Evolutionary conservation across 1,140 invertebrate species (phyloP).

Genomic region (Pseudomyrmex sp.): DNA sequence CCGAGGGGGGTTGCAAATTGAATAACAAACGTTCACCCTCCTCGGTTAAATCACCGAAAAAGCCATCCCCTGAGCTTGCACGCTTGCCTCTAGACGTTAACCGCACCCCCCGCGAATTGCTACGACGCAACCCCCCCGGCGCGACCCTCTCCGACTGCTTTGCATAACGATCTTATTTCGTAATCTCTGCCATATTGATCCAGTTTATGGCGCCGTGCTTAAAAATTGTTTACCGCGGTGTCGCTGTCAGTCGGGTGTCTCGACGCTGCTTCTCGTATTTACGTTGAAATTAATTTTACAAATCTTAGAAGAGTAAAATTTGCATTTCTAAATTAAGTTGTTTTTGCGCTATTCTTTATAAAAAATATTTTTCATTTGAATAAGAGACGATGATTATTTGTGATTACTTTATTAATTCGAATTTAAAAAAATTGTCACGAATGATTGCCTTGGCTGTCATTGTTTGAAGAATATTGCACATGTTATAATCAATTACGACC

Average conservation of each 20-base stretch:
- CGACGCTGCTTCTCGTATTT: not conserved
- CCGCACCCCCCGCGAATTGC: constrained; percentile 78
- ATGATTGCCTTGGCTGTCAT: constrained; percentile 19
- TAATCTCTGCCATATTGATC: constrained; percentile 84
- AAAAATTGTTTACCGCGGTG: constrained; percentile 72
- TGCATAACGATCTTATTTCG: constrained; percentile 84
- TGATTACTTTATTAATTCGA: constrained; percentile 14
- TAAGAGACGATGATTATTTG: not conserved
- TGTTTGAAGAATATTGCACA: constrained; percentile 54
- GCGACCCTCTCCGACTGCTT: constrained; percentile 73
- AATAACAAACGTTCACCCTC: constrained; percentile 84
- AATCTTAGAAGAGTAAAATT: not conserved
- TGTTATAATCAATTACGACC: constrained; percentile 55
- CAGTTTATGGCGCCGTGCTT: constrained; percentile 69
- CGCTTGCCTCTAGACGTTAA: constrained; percentile 78
- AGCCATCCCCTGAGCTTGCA: constrained; percentile 76
- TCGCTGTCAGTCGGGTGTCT: constrained; percentile 19
- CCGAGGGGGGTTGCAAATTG: constrained; percentile 80
- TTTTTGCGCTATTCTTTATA: not conserved
- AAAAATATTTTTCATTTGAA: not conserved
- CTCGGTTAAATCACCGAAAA: constrained; percentile 81
- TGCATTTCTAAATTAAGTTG: not conserved
- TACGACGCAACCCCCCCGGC: constrained; percentile 53
- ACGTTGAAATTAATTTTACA: not conserved
- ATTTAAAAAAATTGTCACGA: not conserved